phyloP scores from a whole-genome alignment of 1,140 invertebrate species.

The Drosophila mojavensis region DNA sequence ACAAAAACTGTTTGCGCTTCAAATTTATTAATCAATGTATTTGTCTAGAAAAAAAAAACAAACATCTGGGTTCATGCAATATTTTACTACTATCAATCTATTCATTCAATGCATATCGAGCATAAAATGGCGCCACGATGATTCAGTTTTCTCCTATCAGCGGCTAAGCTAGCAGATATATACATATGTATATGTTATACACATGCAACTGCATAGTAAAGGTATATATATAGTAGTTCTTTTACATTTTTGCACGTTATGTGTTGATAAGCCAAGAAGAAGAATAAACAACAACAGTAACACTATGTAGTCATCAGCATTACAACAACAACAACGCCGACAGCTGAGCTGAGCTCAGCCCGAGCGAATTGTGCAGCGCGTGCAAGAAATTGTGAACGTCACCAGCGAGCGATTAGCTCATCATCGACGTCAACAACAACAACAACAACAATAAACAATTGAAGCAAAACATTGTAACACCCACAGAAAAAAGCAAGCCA shows the following conservation, averaged over 20 bases:
- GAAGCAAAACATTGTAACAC: slow-evolving; percentile 38
- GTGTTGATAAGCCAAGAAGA: slow-evolving; percentile 21
- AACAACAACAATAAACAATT: slow-evolving; percentile 19
- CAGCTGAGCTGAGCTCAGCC: slow-evolving; percentile 65
- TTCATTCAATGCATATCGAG: slow-evolving; percentile 16
- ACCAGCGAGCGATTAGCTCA: slow-evolving; percentile 69
- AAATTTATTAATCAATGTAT: no score
- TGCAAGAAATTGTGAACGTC: slow-evolving; percentile 73
- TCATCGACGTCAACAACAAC: slow-evolving; percentile 62
- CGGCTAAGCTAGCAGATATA: slow-evolving; percentile 30
- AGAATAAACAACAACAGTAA: slow-evolving; percentile 20
- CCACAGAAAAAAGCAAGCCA: slow-evolving; percentile 24
- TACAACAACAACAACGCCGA: slow-evolving; percentile 8
- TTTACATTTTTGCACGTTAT: slow-evolving; percentile 43
- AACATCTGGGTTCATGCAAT: no score
- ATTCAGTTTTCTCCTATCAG: slow-evolving; percentile 35
- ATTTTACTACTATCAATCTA: neutral
- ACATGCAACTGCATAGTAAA: no score
- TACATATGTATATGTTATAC: neutral
- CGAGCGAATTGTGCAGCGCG: slow-evolving; percentile 65
- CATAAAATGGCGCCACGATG: slow-evolving; percentile 35
- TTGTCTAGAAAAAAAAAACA: no score
- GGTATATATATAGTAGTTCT: neutral
- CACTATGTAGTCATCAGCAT: neutral
- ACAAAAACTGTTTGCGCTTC: no score